phyloP scores from a whole-genome alignment of 2,797 vertebrate species.

The Hirundo rustica region DNA sequence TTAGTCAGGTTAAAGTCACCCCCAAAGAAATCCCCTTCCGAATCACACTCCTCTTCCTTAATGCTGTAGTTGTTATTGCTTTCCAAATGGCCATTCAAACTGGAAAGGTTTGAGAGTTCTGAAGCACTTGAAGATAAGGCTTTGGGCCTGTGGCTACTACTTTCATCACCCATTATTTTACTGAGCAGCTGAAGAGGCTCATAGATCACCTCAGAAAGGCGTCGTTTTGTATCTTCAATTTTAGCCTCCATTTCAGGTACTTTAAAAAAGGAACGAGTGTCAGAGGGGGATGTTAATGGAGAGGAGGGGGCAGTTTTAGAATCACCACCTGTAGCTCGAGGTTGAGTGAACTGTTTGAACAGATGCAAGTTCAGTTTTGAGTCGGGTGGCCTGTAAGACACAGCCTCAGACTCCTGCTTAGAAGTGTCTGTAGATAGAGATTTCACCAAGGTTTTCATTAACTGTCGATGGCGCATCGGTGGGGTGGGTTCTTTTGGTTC shows the following conservation, averaged over 20 bases:
- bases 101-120: constrained; percentile 86
- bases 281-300: constrained; percentile 86
- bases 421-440: constrained; percentile 94
- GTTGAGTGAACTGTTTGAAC: constrained; percentile 95
- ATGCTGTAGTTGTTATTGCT: constrained; percentile 96
- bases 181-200: constrained; percentile 95
- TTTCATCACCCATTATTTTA: constrained; percentile 96
- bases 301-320: constrained; percentile 96
- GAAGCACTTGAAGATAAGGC: constrained; percentile 90
- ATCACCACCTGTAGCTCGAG: constrained; percentile 83
- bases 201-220: constrained; percentile 93
- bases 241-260: constrained; percentile 96
- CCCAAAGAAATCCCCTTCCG: constrained; percentile 76
- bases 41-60: constrained; percentile 92
- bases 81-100: constrained; percentile 83
- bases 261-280: constrained; percentile 94
- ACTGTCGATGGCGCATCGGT: constrained; percentile 83
- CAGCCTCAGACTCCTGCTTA: constrained; percentile 82
- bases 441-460: constrained; percentile 95
- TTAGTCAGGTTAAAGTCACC: constrained; percentile 59
- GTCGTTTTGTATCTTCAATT: constrained; percentile 95
- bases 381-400: constrained; percentile 83
- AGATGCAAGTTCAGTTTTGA: constrained; percentile 93
- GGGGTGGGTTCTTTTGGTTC: constrained; percentile 85
- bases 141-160: constrained; percentile 86